Evolutionary conservation across 1,140 invertebrate genomes (phyloP).

Genomic region (Apis dorsata): DNA sequence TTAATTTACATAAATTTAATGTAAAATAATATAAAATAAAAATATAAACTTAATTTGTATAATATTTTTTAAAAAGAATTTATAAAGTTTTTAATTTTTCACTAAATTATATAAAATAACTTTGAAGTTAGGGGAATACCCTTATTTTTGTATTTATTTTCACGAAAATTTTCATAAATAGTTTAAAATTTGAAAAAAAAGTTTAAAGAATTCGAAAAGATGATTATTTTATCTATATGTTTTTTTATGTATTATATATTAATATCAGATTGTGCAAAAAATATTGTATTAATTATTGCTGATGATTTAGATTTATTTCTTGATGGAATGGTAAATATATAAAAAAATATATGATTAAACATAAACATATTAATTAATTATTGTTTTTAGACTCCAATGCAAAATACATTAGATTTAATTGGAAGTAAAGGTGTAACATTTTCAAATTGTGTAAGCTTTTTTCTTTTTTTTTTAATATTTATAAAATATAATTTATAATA

Average conservation of each 20-base stretch:
- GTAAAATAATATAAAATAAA: neutral
- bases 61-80: neutral
- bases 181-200: neutral
- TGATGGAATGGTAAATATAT: slow-evolving; percentile 84
- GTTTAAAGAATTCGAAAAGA: neutral
- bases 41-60: neutral
- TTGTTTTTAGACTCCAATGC: slow-evolving; percentile 84
- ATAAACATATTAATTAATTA: slow-evolving; percentile 57
- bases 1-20: neutral
- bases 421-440: slow-evolving; percentile 85
- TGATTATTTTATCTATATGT: slow-evolving; percentile 8
- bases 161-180: neutral
- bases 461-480: too few species aligned
- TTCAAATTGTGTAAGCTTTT: slow-evolving; percentile 85
- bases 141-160: neutral
- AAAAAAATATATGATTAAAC: too few species aligned
- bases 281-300: slow-evolving; percentile 90
- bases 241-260: slow-evolving; percentile 6
- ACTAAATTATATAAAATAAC: neutral
- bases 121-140: neutral
- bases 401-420: slow-evolving; percentile 83
- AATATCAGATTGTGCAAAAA: slow-evolving; percentile 69
- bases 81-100: neutral
- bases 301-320: slow-evolving; percentile 92
- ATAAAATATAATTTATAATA: neutral